phyloP scores from a whole-genome alignment of 2,797 vertebrate species.

The Rhinoraja longicauda region DNA sequence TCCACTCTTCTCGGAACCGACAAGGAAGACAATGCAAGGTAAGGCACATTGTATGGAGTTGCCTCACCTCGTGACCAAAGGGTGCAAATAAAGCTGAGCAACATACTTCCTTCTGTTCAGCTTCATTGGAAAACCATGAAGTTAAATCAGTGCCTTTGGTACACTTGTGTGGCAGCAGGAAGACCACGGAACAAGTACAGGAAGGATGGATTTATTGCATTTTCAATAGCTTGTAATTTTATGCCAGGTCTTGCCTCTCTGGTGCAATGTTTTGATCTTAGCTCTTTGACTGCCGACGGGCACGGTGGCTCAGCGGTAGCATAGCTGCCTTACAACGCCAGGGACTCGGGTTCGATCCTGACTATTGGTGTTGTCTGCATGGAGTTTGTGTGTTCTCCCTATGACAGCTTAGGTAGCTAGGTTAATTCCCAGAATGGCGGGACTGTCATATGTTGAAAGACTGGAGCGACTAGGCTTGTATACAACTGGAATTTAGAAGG shows the following conservation, averaged over 20 bases:
- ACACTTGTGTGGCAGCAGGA: not conserved
- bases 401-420: no score
- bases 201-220: not conserved
- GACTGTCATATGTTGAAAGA: no score
- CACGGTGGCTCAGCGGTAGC: no score
- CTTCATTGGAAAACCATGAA: not conserved
- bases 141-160: not conserved
- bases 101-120: not conserved
- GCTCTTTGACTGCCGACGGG: no score
- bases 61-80: not conserved
- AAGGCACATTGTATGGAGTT: slow-evolving; percentile 49
- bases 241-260: not conserved
- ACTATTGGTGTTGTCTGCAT: no score
- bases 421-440: no score
- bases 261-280: not conserved
- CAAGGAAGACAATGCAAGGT: slow-evolving; percentile 89
- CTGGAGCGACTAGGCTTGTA: no score
- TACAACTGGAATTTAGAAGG: no score
- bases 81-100: not conserved
- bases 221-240: not conserved
- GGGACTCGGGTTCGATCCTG: no score
- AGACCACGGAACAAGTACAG: not conserved
- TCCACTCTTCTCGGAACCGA: slow-evolving; percentile 89
- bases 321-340: no score
- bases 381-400: no score